Evolutionary conservation across 2,797 vertebrate species (phyloP).

Genomic region (Rhynchotus rufescens): DNA sequence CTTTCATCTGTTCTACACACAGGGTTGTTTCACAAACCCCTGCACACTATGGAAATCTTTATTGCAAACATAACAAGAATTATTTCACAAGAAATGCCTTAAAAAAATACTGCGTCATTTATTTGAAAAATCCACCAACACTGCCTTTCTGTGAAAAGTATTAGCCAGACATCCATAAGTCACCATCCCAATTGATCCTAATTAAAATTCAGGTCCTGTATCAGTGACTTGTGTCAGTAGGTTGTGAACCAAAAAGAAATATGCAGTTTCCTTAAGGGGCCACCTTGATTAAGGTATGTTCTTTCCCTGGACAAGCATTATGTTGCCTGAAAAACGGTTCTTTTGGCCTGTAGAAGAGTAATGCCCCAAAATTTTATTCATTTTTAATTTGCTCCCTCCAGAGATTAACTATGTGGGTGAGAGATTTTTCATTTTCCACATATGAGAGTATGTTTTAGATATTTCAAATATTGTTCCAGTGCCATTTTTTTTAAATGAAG

Average conservation of each 20-base stretch:
- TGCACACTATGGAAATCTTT: conserved; percentile 16
- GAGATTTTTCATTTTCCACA: neutral
- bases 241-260: neutral
- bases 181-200: neutral
- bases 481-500: neutral
- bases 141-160: conserved; percentile 11
- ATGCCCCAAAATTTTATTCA: neutral
- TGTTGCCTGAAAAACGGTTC: neutral
- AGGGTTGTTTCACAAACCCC: conserved; percentile 44
- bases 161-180: neutral
- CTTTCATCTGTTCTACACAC: conserved; percentile 38
- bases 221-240: neutral
- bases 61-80: conserved; percentile 7
- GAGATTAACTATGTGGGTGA: neutral
- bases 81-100: conserved; percentile 25
- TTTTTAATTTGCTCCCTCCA: neutral
- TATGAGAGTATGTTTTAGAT: neutral
- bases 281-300: neutral
- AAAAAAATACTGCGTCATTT: neutral
- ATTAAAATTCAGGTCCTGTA: neutral
- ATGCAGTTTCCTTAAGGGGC: neutral
- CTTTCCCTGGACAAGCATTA: neutral
- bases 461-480: neutral
- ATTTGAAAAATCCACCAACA: neutral
- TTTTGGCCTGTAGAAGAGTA: neutral